These are phyloP conservation scores for Esperia sulphurella DNA, from an alignment of 2,888 invertebrate species.

Conservation along the genomic window DNA sequence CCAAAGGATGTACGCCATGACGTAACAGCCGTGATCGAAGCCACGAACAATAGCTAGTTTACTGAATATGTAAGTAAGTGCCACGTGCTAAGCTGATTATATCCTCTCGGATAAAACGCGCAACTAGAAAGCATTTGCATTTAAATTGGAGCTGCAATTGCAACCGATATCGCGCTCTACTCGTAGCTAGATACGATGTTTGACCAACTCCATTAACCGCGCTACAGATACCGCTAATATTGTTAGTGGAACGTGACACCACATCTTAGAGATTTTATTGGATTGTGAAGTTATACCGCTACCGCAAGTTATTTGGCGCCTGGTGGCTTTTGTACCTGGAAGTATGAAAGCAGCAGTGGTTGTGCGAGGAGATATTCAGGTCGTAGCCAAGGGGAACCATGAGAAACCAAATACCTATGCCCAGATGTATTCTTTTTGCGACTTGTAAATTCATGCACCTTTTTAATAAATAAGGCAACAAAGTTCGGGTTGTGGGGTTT, in stretches of 20 bases:
- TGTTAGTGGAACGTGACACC: neutral
- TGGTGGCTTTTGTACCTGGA: neutral
- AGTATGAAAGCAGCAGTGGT: neutral
- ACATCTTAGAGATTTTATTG: neutral
- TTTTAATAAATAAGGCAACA: too few relatives aligned
- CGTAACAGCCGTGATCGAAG: too few relatives aligned
- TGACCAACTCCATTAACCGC: constrained; percentile 12
- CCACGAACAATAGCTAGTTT: too few relatives aligned
- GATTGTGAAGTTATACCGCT: neutral
- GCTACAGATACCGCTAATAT: constrained; percentile 8
- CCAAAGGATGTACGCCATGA: too few relatives aligned
- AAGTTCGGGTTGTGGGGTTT: too few relatives aligned
- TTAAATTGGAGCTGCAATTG: constrained; percentile 44
- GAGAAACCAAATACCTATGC: too few relatives aligned
- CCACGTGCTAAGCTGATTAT: constrained; percentile 35
- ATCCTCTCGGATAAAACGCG: constrained; percentile 34
- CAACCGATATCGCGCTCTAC: constrained; percentile 20
- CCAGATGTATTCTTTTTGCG: too few relatives aligned
- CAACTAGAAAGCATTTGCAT: constrained; percentile 54
- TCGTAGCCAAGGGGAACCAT: too few relatives aligned
- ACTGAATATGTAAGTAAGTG: constrained; percentile 30
- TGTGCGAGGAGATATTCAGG: too few relatives aligned
- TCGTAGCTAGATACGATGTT: too few relatives aligned
- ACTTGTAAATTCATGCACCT: too few relatives aligned
- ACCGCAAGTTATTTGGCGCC: neutral